Base-by-base conservation (phyloP, 2,888 invertebrate genomes). In the Lapara coniferarum region DNA sequence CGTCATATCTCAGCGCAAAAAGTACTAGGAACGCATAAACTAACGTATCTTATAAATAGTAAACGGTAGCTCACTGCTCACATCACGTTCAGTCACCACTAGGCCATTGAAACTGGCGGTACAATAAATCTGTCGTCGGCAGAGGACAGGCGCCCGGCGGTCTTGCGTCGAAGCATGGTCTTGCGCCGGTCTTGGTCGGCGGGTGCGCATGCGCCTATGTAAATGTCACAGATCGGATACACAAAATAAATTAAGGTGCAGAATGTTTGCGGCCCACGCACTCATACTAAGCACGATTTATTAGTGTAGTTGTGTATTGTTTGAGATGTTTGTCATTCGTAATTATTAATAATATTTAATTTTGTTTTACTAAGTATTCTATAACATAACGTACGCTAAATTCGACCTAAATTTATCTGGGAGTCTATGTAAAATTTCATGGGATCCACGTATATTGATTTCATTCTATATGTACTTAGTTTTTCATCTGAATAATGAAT, bases 121-220 rank as follows among this genome's bases (percentile, higher is more conserved):
- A 59, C 81, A 75, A 85, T 86, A 86, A 87, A 86, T 87, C 81
- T 81, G 81, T 78, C 77, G 72, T 75, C 75, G 73, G 70, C 76
- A n/a, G 71, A 58, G 74, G 73, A 77, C 78, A 72, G 88, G 87
- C 88, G 88, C 89, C 90, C 80, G 82, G 81, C 85, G 73, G 90
- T 89, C 90, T 89, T 86, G 88, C 77, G 74, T 66, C 70, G 63
- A 37, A 37, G 37, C 37, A 80, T 85, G 73, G 90, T 89, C 90
- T 89, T 86, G 89, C 77, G 73, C 67, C 70, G 56, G 56, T 19
- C 25, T 68, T 37, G 55, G 55, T 10, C 19, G 19, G 10, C 70
- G 73, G 57, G 69, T 74, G 73, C 71, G 52, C 19, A 52, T 69
- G 69, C 67, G 71, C 56, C 37, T 71, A 70, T 73, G 73, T 70